Conservation (phyloP, 2,797 vertebrate species). For the Fratercula arctica region DNA sequence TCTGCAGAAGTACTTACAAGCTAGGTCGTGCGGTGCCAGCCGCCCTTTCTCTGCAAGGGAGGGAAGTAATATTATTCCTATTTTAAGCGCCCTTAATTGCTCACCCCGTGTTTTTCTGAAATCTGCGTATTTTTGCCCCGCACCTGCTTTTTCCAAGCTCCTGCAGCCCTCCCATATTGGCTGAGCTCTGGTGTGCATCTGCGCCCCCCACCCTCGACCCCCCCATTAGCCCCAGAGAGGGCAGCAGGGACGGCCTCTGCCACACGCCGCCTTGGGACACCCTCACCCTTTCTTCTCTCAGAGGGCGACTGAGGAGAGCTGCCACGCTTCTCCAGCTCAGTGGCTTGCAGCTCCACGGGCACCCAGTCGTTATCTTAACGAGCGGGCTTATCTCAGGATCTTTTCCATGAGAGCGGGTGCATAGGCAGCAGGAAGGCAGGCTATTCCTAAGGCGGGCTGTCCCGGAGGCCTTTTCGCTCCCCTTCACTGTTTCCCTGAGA, state of each 20-base stretch:
- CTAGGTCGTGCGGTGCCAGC: background rate
- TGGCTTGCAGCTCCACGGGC: background rate
- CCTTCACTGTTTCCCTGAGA: background rate
- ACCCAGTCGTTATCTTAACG: background rate
- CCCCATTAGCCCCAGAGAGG: background rate
- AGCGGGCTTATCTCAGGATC: conserved; percentile 26
- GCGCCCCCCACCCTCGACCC: background rate
- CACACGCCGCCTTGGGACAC: no score
- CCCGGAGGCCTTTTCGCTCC: background rate
- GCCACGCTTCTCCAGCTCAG: background rate
- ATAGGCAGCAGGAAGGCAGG: background rate
- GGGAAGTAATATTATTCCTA: background rate
- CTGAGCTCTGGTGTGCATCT: background rate
- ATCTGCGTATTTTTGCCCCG: background rate
- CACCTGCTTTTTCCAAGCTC: background rate
- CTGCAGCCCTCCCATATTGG: background rate
- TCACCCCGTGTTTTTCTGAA: background rate
- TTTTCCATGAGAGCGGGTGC: background rate
- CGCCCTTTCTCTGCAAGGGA: background rate
- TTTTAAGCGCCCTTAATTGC: background rate
- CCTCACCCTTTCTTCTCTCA: background rate
- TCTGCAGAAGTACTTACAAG: background rate
- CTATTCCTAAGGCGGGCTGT: background rate
- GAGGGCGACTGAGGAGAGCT: background rate
- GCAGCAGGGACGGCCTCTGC: background rate